Evolutionary conservation across 2,113 vertebrate species (phyloP).

Genomic region (Atrichornis clamosus): DNA sequence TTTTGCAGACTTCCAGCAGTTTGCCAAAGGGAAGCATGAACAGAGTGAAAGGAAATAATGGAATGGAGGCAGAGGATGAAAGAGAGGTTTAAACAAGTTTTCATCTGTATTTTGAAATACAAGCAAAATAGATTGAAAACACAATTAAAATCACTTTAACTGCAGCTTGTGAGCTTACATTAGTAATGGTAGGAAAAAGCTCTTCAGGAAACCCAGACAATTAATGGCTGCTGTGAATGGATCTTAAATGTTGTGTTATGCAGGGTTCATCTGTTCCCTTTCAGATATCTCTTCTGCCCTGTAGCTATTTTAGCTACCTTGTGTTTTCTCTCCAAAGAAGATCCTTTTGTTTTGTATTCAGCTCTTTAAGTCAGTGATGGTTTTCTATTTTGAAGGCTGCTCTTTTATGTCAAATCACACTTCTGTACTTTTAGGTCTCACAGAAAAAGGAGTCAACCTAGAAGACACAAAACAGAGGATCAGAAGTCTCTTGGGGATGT

Average conservation of each 20-base stretch:
- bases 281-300: neutral
- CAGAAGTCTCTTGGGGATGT: slow-evolving; percentile 83
- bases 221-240: neutral
- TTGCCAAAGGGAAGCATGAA: neutral
- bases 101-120: neutral
- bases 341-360: neutral
- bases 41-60: neutral
- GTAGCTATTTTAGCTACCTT: slow-evolving; percentile 14
- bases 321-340: slow-evolving; percentile 1
- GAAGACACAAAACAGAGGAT: slow-evolving; percentile 89
- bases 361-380: neutral
- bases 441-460: slow-evolving; percentile 86
- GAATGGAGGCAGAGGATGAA: neutral
- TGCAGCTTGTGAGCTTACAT: neutral
- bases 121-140: neutral
- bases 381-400: neutral
- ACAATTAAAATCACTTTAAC: neutral
- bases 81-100: neutral
- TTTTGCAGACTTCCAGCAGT: slow-evolving; percentile 28
- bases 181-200: slow-evolving; percentile 1
- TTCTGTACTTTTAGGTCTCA: slow-evolving; percentile 77
- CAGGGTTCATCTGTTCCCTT: slow-evolving; percentile 38
- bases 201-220: neutral
- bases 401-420: neutral
- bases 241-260: neutral